Conservation (phyloP, 1,140 invertebrate species). For the Caerostris darwini region DNA sequence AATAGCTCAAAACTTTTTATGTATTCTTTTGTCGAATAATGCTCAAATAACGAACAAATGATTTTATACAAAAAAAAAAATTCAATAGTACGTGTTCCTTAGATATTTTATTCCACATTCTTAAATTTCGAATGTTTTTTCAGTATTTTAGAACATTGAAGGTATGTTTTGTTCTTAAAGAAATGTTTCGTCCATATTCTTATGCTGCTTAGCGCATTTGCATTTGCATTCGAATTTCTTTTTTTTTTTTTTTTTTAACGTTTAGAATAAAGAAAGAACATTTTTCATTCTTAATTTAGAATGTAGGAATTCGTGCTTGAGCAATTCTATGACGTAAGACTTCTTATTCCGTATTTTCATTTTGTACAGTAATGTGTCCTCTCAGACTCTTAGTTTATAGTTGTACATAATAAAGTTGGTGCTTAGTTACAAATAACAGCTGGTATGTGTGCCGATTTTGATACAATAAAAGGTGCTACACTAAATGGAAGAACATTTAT, state of each 20-base stretch:
- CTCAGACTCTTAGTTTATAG: conserved; percentile 60
- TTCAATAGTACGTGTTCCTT: neutral
- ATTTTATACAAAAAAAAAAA: conserved; percentile 18
- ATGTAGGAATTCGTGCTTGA: conserved; percentile 41
- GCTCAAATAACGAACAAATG: conserved; percentile 12
- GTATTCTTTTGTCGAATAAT: conserved; percentile 30
- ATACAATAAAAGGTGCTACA: conserved; percentile 74
- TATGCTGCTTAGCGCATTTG: neutral
- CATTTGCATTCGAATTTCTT: neutral
- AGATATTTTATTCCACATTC: neutral
- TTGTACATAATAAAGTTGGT: conserved; percentile 73
- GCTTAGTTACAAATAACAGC: conserved; percentile 68
- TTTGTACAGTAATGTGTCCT: conserved; percentile 65
- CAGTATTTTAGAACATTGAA: too few species aligned
- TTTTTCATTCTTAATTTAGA: conserved; percentile 1
- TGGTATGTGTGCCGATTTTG: conserved; percentile 66
- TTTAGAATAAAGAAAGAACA: neutral
- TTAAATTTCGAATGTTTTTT: neutral
- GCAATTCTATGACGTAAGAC: conserved; percentile 66
- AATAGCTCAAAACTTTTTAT: conserved; percentile 54
- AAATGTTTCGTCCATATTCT: neutral
- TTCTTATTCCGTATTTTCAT: conserved; percentile 37
- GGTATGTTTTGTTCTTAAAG: too few species aligned
- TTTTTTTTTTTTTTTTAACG: neutral
- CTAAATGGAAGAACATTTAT: conserved; percentile 45